Evolutionary conservation across 1,140 invertebrate genomes (phyloP), one percentile per base, ranked within the genome.

Genomic region (Ephestia elutella): DNA sequence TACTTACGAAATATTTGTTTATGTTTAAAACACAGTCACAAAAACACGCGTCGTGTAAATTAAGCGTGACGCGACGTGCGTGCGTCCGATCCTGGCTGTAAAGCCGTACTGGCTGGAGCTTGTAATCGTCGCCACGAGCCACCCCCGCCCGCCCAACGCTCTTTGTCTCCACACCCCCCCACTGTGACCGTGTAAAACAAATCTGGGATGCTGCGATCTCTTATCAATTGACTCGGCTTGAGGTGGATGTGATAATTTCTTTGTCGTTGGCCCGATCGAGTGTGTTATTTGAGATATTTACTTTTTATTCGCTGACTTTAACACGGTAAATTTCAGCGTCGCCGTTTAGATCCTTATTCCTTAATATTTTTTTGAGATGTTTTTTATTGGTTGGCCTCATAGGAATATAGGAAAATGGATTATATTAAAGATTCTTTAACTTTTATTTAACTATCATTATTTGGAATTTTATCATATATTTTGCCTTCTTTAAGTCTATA

Each of bases 161-260:
- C 81, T 86, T 86, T 86, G 83, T 87, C 85, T 82, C 80, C 65
- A n/a, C 72, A 70, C 72, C 75, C 80, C 21, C 75, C 75, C 66
- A 56, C 57, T 21, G 65, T 57, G 62, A 57, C 49, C 69, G 70
- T 76, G 76, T 82, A 72, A 75, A 74, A 80, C 82, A 86, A 82
- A 84, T 84, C 80, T 86, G 73, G 71, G 70, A 75, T 71, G 65
- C 65, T 57, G 65, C 63, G 69, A 80, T 78, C 77, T 70, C 66
- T 75, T 73, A 71, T 75, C 73, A 77, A 81, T 83, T 78, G 80
- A 80, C 78, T 78, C 50, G 50, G 17, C 17, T 49, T 10, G 15
- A 50, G 20, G 8, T 17, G 50, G 9, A 53, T 53, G 50, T 53
- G 50, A 53, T 53, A 25, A 53, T 53, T 53, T 25, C 50, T 25